These are phyloP conservation scores for Lagocephalus sceleratus DNA, from an alignment of 2,797 vertebrate species.

Conservation along the genomic window DNA sequence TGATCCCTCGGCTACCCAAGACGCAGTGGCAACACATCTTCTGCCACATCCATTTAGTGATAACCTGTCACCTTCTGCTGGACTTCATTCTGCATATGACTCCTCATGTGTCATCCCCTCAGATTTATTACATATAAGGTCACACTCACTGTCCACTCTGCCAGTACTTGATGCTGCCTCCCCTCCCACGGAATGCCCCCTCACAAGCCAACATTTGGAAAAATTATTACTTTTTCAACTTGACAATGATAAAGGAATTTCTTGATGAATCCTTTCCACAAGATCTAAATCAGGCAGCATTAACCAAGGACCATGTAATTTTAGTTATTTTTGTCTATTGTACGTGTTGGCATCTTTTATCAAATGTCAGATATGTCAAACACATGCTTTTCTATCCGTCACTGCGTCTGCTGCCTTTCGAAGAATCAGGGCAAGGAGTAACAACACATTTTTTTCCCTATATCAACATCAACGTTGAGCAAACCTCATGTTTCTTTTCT, in stretches of 20 bases:
- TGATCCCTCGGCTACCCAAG: constrained; percentile 75
- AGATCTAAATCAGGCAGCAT: constrained; percentile 25
- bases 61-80: constrained; percentile 31
- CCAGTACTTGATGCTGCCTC: constrained; percentile 18
- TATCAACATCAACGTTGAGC: constrained; percentile 42
- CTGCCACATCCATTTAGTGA: constrained; percentile 39
- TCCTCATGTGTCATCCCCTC: constrained; percentile 25
- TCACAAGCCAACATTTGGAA: constrained; percentile 31
- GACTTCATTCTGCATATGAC: constrained; percentile 34
- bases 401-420: constrained; percentile 73
- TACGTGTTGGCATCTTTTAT: constrained; percentile 2
- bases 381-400: constrained; percentile 25
- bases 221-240: constrained; percentile 43
- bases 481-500: constrained; percentile 37
- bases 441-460: constrained; percentile 50
- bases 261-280: constrained; percentile 22
- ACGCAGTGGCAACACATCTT: constrained; percentile 62
- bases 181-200: constrained; percentile 27
- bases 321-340: constrained; percentile 15
- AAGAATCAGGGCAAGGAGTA: constrained; percentile 74
- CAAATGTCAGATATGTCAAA: neutral
- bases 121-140: constrained; percentile 38
- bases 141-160: constrained; percentile 17
- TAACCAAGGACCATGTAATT: constrained; percentile 25
- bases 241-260: constrained; percentile 51